Evolutionary conservation across 2,888 invertebrate species (phyloP), one percentile per base, ranked within the genome.

Genomic region (Apamea sordens): DNA sequence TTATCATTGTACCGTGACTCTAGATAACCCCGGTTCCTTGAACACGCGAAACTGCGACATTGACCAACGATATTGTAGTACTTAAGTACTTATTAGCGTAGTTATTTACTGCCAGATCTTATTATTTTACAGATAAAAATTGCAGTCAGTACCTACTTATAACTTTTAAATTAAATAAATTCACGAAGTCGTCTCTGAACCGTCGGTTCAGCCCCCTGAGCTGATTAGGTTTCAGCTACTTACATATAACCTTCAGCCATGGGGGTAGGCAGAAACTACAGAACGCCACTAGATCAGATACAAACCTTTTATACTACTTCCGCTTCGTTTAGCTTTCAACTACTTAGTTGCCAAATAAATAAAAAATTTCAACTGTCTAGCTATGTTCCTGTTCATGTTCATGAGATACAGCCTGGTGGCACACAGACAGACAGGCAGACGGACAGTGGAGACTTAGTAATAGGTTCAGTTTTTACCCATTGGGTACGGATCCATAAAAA

Each of bases 1-100:
- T 72, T 86, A 78, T 84, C 80, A 73, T 32, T 65, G 18, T 69
- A 80, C 82, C 77, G 76, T 89, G 86, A 86, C 86, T 82, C 24
- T 24, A 61, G 88, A 88, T 88, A 88, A 88, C 88, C 84, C 79
- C 63, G 5, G 53, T 53, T 61, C 65, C 61, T 76, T 53, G 36
- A 61, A 28, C 74, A 77, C 65, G 76, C 77, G 74, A 61, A 75
- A 41, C 70, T 72, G 56, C 65, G 68, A 75, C 74, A 86, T 74
- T 79, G 71, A 72, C 56, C 75, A 36, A 67, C 15, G 61, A 70
- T 67, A 50, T 50, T 41, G 56, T 61, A 18, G 2, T 28, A 13
- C n/a, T n/a, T n/a, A n/a, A n/a, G n/a, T n/a, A n/a, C n/a, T n/a
- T n/a, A n/a, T 7, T 10, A 15, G 44, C 32, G 18, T 69, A 21